Conservation (phyloP, 2,797 vertebrate genomes). For the Eutrigla gurnardus region DNA sequence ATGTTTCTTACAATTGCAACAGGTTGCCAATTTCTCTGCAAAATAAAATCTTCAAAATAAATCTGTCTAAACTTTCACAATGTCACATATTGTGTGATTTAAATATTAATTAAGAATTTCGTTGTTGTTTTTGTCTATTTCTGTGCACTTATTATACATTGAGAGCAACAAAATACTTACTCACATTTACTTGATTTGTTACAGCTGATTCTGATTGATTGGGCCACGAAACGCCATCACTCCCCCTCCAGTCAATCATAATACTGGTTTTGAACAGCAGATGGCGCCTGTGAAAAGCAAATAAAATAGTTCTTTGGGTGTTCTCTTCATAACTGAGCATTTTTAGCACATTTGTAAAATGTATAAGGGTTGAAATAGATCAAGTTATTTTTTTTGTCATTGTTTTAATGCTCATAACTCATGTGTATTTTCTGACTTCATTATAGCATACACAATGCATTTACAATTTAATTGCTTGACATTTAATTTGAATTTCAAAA, state of each 20-base stretch:
- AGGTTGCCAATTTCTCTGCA: fast-evolving
- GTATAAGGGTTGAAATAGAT: background rate
- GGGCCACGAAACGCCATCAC: background rate
- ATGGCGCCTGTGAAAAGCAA: conserved; percentile 51
- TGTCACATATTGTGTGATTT: background rate
- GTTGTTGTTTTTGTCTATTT: background rate
- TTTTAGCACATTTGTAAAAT: background rate
- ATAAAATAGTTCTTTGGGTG: background rate
- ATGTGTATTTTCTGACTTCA: background rate
- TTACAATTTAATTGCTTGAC: background rate
- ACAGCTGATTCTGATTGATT: background rate
- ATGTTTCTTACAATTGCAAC: background rate
- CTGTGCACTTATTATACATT: background rate
- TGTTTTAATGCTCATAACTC: background rate
- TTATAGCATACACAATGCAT: background rate
- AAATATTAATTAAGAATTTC: too few species aligned
- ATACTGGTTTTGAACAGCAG: conserved; percentile 42
- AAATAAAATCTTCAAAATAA: background rate
- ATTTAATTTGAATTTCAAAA: background rate
- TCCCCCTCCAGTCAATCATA: background rate
- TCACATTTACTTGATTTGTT: background rate
- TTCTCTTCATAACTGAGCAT: background rate
- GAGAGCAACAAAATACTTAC: background rate
- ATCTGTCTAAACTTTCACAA: background rate
- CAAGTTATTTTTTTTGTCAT: background rate